Conservation (phyloP, 2,888 invertebrate genomes). For the Torymus tubicola region DNA sequence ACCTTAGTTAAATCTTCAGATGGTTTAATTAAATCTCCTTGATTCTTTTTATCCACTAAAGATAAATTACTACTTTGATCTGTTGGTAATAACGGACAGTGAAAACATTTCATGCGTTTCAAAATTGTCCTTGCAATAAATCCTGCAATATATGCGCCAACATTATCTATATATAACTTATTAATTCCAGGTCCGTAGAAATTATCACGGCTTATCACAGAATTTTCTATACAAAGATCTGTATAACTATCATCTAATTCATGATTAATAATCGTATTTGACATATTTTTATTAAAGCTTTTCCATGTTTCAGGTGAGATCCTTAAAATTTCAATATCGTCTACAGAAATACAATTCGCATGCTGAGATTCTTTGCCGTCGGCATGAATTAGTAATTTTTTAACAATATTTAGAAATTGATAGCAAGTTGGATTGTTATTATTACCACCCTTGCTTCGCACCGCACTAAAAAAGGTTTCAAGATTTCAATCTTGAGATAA, state of each 20-base stretch:
- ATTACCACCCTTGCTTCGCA: conserved; percentile 48
- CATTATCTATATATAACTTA: too few species aligned
- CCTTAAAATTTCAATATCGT: not conserved
- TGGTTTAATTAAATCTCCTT: conserved; percentile 10
- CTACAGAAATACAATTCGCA: not conserved
- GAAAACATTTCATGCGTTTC: not conserved
- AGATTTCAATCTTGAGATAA: conserved; percentile 55
- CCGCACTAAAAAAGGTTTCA: conserved; percentile 50
- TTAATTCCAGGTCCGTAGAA: conserved; percentile 8
- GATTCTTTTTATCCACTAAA: conserved; percentile 9
- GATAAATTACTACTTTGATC: conserved; percentile 3
- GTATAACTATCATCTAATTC: not conserved
- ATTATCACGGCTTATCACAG: not conserved
- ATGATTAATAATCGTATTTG: not conserved
- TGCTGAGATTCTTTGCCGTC: conserved; percentile 27
- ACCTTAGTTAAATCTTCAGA: not conserved
- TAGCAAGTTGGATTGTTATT: conserved; percentile 52
- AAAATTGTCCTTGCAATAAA: conserved; percentile 6
- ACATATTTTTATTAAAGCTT: not conserved
- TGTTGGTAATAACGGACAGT: conserved; percentile 9
- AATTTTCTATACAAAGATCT: not conserved
- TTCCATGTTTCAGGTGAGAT: not conserved
- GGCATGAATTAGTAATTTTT: not conserved
- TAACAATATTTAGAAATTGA: not conserved
- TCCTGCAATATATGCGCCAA: not conserved